Base-by-base conservation (phyloP, 2,888 invertebrate species). In the Drosophila barbarae region DNA sequence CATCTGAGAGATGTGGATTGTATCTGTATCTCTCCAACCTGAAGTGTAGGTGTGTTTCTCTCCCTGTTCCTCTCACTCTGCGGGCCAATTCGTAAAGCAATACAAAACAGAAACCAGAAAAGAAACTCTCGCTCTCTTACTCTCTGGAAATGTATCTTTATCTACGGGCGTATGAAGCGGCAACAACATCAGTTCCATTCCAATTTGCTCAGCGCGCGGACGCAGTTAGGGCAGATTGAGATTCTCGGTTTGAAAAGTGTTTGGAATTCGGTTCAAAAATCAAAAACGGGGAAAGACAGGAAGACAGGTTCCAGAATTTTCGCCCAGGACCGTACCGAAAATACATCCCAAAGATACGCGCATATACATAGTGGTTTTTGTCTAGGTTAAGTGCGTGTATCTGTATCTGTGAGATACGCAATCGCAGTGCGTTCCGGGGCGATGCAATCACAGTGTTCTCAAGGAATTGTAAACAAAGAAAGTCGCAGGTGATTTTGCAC, bases 121-220 rank as follows among this genome's bases (percentile, higher is more conserved):
- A 63, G 52, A 47, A 52, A 50, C 58, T 35, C 50, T 39, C 56
- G 10, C 59, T 42, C 42, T 58, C 44, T 54, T 41, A n/a, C 39
- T 47, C 41, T 49, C 38, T 41, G 49, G 55, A 64, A 69, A 59
- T 63, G 74, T 76, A 78, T 72, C 66, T 73, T 66, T 69, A 69
- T 74, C 61, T 72, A 63, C 54, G 57, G 44, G 53, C 41, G 56
- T 55, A 68, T 38, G 46, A 65, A 51, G 68, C 73, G 71, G 71
- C 79, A 73, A 72, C 60, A 72, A 75, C 72, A 74, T 72, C 73
- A 86, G 85, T 87, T 74, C 71, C 74, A 73, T 72, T 85, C 66
- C 75, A 77, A 68, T 61, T 72, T 83, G 79, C 84, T 76, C 76
- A 79, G 72, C 77, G 87, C 84, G 86, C 86, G 86, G 87, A 76